Conservation (phyloP, 2,888 invertebrate species). For the Habrosyne pyritoides region DNA sequence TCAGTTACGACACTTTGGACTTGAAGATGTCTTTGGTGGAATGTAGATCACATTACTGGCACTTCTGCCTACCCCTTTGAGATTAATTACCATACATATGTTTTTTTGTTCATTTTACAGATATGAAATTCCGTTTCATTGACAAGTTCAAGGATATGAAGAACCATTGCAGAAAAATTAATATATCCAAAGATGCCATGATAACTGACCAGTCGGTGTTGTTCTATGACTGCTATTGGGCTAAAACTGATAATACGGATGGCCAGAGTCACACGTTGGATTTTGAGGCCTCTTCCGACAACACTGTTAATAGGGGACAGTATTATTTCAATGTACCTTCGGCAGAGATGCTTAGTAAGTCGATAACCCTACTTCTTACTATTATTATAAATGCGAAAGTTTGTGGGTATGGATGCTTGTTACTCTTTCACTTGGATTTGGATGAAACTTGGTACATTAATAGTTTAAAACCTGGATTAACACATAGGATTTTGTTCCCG, state of each 20-base stretch:
- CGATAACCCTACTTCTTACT: background rate
- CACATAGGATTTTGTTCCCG: too few relatives aligned
- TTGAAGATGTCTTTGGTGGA: too few relatives aligned
- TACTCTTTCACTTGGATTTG: too few relatives aligned
- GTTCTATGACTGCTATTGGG: slow-evolving; percentile 77
- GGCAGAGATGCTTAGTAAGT: slow-evolving; percentile 73
- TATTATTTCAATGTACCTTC: slow-evolving; percentile 76
- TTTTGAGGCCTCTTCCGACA: slow-evolving; percentile 70
- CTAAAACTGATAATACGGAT: slow-evolving; percentile 53
- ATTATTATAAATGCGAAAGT: background rate
- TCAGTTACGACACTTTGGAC: too few relatives aligned
- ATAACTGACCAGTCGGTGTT: slow-evolving; percentile 69
- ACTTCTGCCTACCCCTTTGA: too few relatives aligned
- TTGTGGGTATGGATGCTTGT: too few relatives aligned
- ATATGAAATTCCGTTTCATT: slow-evolving; percentile 75
- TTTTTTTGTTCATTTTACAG: slow-evolving; percentile 48
- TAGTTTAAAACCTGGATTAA: too few relatives aligned
- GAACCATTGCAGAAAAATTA: slow-evolving; percentile 72
- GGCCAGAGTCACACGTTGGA: slow-evolving; percentile 69
- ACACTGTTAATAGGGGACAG: slow-evolving; percentile 61
- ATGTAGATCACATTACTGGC: too few relatives aligned
- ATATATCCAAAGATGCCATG: slow-evolving; percentile 62
- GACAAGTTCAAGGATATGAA: slow-evolving; percentile 43
- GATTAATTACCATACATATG: too few relatives aligned
- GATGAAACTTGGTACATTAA: too few relatives aligned